Percentiles rank a stretch among this genome's conserved stretches.
phyloP scores from a whole-genome alignment of 2,797 vertebrate species.

The Coreius guichenoti region DNA sequence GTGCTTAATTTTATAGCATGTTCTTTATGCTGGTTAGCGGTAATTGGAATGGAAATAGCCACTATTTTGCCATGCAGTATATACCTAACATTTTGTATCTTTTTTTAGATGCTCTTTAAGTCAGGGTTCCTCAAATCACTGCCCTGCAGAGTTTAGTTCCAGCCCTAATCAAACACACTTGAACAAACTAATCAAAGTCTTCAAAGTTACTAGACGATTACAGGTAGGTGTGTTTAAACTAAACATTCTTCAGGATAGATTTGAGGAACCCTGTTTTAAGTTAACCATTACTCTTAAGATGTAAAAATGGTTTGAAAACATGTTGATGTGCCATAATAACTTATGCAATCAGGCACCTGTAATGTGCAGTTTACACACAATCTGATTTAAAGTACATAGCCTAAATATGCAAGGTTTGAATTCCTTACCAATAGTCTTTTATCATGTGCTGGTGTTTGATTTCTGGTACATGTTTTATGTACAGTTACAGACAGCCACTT shows the following conservation, averaged over 20 bases:
- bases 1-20: conserved; percentile 51
- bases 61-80: conserved; percentile 40
- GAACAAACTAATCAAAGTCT: neutral
- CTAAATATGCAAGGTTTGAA: conserved; percentile 53
- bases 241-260: neutral
- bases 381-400: conserved; percentile 33
- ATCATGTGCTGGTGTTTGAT: neutral
- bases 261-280: neutral
- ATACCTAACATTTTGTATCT: neutral
- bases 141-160: neutral
- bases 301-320: conserved; percentile 38
- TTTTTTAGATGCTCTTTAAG: neutral
- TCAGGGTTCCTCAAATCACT: neutral
- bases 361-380: conserved; percentile 54
- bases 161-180: neutral
- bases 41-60: conserved; percentile 36
- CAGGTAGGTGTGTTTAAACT: neutral
- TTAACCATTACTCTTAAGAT: conserved; percentile 35
- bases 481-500: neutral
- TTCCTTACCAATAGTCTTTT: conserved; percentile 35
- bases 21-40: conserved; percentile 37
- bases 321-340: conserved; percentile 53
- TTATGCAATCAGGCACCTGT: conserved; percentile 44
- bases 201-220: neutral
- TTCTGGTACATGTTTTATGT: conserved; percentile 14